Evolutionary conservation across 1,140 invertebrate species (phyloP).

Genomic region (Dendrolimus kikuchii): DNA sequence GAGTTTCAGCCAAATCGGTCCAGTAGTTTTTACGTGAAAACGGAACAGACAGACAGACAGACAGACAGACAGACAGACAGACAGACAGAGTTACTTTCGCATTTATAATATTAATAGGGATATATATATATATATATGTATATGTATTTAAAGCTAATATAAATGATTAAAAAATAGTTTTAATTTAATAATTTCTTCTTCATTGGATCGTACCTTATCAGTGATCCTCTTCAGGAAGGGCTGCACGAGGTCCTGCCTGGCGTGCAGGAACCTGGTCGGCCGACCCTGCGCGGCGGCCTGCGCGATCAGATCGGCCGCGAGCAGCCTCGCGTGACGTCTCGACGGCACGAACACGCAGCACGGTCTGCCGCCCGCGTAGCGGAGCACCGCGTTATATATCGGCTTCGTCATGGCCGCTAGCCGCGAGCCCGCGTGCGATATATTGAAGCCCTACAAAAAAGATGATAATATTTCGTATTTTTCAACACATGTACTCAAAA

Average conservation of each 20-base stretch:
- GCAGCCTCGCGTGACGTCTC: conserved; percentile 92
- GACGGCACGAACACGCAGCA: conserved; percentile 98
- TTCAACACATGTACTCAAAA: neutral
- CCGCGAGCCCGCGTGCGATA: conserved; percentile 96
- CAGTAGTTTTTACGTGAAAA: no score
- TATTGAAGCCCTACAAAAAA: conserved; percentile 88
- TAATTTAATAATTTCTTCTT: no score
- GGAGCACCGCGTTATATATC: conserved; percentile 94
- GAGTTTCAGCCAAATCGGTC: no score
- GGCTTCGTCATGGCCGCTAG: conserved; percentile 98
- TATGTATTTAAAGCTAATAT: no score
- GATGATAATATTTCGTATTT: neutral
- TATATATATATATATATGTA: no score
- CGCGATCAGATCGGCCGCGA: conserved; percentile 95
- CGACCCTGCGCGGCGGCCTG: conserved; percentile 92
- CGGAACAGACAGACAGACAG: no score
- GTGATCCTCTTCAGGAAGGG: conserved; percentile 90
- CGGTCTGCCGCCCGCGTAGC: conserved; percentile 91
- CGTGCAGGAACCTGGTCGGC: conserved; percentile 90
- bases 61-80: no score
- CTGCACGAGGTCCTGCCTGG: conserved; percentile 88
- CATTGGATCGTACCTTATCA: conserved; percentile 77
- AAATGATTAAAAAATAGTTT: no score
- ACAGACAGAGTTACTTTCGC: no score
- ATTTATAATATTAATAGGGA: no score